Conservation (phyloP, 2,113 vertebrate genomes). For the Microtus ochrogaster region DNA sequence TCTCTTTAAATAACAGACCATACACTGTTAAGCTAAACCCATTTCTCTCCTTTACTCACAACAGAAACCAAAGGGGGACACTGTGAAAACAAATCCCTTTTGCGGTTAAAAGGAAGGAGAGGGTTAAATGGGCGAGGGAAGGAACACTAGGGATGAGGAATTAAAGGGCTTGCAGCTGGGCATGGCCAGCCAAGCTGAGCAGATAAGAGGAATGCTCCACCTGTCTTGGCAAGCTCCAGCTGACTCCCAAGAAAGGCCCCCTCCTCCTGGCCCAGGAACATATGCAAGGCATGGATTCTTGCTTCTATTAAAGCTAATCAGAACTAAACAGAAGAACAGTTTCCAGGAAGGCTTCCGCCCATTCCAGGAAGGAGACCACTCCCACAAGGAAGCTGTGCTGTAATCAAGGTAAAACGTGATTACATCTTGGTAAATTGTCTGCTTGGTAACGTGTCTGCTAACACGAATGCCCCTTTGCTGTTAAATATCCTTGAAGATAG, state of each 20-base stretch:
- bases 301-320: neutral
- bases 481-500: neutral
- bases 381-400: neutral
- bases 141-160: neutral
- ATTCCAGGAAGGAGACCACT: neutral
- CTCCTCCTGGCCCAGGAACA: neutral
- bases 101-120: neutral
- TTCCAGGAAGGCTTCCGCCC: no score
- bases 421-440: neutral
- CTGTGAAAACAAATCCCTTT: neutral
- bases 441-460: neutral
- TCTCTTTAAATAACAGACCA: no score
- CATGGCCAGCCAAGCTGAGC: neutral
- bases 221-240: neutral
- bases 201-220: neutral
- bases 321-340: neutral
- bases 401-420: neutral
- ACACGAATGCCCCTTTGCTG: neutral
- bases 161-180: neutral
- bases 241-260: neutral
- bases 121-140: neutral
- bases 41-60: neutral
- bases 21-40: neutral
- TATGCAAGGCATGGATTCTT: no score
- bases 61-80: neutral